Base-by-base conservation (phyloP, 2,113 vertebrate species). In the Peromyscus leucopus region DNA sequence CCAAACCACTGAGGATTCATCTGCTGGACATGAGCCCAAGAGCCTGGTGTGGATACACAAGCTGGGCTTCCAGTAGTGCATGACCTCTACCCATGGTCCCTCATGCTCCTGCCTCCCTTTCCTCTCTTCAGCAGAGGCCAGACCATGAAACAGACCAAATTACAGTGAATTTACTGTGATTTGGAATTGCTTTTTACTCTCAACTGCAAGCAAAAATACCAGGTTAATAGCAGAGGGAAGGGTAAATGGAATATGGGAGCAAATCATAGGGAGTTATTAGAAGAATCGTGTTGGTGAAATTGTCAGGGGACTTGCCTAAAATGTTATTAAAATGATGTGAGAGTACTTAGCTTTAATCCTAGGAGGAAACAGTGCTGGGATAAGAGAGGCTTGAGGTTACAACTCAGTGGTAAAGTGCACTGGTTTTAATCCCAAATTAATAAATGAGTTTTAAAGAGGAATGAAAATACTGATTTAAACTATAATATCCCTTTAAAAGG, bases 141-240 rank as follows among this genome's bases (percentile, higher is more conserved):
- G 21, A 57, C 39, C 87, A 16, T 94, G 92, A 65, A 95, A 63
- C 93, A 97, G 71, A 57, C 42, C 42, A 42, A 42, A 42, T 42
- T 42, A 24, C 42, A 69, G 3, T 87, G 55, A 88, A 71, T 96
- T 95, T 96, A 82, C 95, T 96, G 1, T 93, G 95, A 85, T 92
- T 84, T 96, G 88, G 61, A 82, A 63, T 42, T 97, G 89, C 93
- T 94, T 97, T 97, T 96, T 94, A 85, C 59, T 97, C 90, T 91
- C 13, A 96, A 90, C 83, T 91, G 76, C 11, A 96, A 95, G 92
- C 84, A 91, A 75, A 96, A 57, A 87, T 79, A 82, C 42, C 96
- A 96, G 72, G 90, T 63, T 65, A 72, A 89, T 59, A 97, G 75
- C 89, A 95, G 42, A 91, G 42, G 42, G 93, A 93, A 92, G 46